Percentiles rank a stretch among this genome's conserved stretches.
Evolutionary conservation across 2,888 invertebrate genomes (phyloP).

Genomic region (Quadroppia sp.): DNA sequence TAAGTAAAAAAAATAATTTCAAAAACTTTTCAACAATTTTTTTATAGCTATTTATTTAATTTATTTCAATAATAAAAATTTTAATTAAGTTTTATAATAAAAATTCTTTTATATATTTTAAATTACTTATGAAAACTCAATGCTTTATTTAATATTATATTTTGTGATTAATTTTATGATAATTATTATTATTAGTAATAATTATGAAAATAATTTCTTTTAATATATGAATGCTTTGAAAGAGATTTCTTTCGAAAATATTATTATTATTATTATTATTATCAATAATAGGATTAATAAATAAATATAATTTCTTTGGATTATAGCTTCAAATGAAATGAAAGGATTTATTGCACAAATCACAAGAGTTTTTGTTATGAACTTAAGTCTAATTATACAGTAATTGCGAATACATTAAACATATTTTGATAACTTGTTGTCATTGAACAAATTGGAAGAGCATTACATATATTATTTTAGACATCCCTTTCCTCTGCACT

Average conservation of each 20-base stretch:
- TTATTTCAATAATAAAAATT: too few relatives aligned
- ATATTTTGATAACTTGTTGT: background rate
- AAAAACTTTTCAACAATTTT: too few relatives aligned
- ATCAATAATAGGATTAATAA: background rate
- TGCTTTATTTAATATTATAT: background rate
- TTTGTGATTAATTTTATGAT: slow-evolving; percentile 5
- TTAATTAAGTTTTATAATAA: background rate
- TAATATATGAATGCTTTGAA: background rate
- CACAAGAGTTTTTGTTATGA: too few relatives aligned
- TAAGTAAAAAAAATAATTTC: too few relatives aligned
- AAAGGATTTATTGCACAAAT: too few relatives aligned
- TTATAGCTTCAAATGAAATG: slow-evolving; percentile 10
- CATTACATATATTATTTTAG: background rate
- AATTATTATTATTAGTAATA: slow-evolving; percentile 1
- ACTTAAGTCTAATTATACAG: too few relatives aligned
- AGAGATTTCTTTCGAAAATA: background rate
- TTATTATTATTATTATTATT: background rate
- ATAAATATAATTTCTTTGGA: slow-evolving; percentile 11
- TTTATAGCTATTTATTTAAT: too few relatives aligned
- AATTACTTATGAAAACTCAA: background rate
- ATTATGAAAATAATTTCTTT: background rate
- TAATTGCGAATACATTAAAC: too few relatives aligned
- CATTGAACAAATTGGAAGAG: background rate
- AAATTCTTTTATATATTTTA: too few relatives aligned
- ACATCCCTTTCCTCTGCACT: background rate